Base-by-base conservation (phyloP, 1,140 invertebrate species). In the Lordiphosa mommai region DNA sequence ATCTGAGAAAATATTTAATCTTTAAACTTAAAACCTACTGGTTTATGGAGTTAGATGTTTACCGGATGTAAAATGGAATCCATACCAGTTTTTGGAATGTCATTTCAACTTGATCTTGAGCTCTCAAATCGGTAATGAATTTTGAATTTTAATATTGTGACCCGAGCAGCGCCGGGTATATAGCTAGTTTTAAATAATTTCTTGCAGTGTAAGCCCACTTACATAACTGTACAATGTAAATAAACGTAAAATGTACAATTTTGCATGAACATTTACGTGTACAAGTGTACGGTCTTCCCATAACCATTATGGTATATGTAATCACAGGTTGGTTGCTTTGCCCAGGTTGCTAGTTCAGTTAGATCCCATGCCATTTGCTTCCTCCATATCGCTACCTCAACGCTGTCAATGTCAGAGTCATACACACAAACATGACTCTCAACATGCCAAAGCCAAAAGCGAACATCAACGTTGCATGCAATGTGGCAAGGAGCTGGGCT, bases 331-430 rank as follows among this genome's bases (percentile, higher is more conserved):
- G 36, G 40, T 43, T 36, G 47, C 37, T 60, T 29, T 40, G 46
- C 36, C 43, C 27, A 23, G 27, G 46, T 23, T 43, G 44, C 32
- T 36, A 6, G 10, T n/a, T 32, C 40, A 12, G n/a, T 20, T 16
- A n/a, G 41, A 20, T 10, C 27, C 36, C 12, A 9, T 10, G 7
- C 12, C 17, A 30, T 13, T 55, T 40, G 34, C 60, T 29, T 36
- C 53, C 38, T 49, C 34, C 47, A 44, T 57, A 72, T 65, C 53
- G 40, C 63, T 63, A 44, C 53, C 68, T 46, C 32, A 50, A 65
- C 52, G 56, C 73, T 82, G 72, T 77, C 77, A 76, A 84, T 82
- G 77, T 84, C 77, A 84, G 77, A 72, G 61, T 84, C 72, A 84
- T 72, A 59, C 23, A 27, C 23, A 27, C 23, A 27, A 27, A 27